Percentiles rank a stretch among this genome's conserved stretches.
Conservation (phyloP, 2,888 invertebrate species). For the Chloromyia formosa region DNA sequence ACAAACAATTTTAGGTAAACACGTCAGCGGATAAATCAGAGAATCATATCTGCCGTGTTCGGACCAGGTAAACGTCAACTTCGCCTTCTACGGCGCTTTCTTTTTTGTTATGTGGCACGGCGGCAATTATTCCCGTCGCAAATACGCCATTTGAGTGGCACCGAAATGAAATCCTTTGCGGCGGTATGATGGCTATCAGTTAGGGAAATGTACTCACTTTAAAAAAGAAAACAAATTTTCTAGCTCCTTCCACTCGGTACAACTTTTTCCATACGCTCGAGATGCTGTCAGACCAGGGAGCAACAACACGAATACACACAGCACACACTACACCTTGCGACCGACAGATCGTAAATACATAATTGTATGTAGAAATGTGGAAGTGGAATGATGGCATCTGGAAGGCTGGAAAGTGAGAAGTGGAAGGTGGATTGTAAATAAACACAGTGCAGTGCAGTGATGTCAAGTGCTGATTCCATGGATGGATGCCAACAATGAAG, state of each 20-base stretch:
- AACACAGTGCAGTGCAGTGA: not conserved
- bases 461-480: not conserved
- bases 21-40: not conserved
- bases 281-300: slow-evolving; percentile 25
- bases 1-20: slow-evolving; percentile 24
- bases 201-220: slow-evolving; percentile 27
- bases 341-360: not conserved
- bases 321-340: slow-evolving; percentile 9
- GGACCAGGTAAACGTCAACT: too few species aligned
- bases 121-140: too few species aligned
- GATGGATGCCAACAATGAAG: not conserved
- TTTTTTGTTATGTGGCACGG: slow-evolving; percentile 1
- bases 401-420: too few species aligned
- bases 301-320: too few species aligned
- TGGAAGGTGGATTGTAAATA: slow-evolving; percentile 22
- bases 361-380: too few species aligned
- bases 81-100: not conserved
- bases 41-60: not conserved
- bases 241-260: slow-evolving; percentile 12
- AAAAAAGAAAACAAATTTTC: slow-evolving; percentile 24
- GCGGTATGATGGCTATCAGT: not conserved
- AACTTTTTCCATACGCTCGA: slow-evolving; percentile 36
- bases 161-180: too few species aligned
- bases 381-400: not conserved
- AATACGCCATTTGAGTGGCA: too few species aligned